Percentiles rank a stretch among this genome's conserved stretches.
Conservation (phyloP, 2,113 vertebrate species). For the Leptobrachium ailaonicum region DNA sequence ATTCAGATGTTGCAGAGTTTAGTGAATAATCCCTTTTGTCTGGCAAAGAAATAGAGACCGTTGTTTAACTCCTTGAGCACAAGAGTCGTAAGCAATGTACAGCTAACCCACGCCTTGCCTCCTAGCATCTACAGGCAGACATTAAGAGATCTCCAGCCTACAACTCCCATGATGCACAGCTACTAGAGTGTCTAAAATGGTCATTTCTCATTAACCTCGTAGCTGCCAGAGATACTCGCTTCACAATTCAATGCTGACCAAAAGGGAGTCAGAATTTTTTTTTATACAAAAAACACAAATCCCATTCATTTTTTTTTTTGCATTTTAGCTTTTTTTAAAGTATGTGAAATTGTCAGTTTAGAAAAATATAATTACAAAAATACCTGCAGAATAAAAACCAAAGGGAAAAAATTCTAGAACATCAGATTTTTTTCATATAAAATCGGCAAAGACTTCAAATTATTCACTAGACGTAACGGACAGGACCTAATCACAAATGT, state of each 20-base stretch:
- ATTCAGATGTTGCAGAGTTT: no score
- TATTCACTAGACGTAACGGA: constrained; percentile 3
- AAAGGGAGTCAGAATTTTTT: neutral
- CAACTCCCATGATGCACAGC: no score
- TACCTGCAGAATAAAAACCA: constrained; percentile 30
- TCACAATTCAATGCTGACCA: neutral
- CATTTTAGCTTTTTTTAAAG: neutral
- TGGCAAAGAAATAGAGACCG: no score
- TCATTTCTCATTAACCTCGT: neutral
- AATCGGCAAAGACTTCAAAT: neutral
- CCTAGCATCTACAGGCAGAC: no score
- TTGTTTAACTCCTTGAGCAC: no score
- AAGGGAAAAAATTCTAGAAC: neutral
- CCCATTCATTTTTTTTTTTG: neutral
- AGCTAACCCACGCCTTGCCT: no score
- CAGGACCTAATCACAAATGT: neutral
- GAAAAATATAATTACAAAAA: constrained; percentile 44
- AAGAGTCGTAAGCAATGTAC: no score
- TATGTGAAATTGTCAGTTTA: constrained; percentile 26
- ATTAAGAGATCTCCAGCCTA: no score
- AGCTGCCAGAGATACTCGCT: neutral
- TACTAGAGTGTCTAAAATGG: no score
- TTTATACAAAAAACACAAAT: neutral
- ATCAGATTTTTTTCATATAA: neutral
- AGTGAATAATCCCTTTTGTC: no score